Conservation (phyloP, 2,888 invertebrate genomes). For the Sphaerophoria taeniata region DNA sequence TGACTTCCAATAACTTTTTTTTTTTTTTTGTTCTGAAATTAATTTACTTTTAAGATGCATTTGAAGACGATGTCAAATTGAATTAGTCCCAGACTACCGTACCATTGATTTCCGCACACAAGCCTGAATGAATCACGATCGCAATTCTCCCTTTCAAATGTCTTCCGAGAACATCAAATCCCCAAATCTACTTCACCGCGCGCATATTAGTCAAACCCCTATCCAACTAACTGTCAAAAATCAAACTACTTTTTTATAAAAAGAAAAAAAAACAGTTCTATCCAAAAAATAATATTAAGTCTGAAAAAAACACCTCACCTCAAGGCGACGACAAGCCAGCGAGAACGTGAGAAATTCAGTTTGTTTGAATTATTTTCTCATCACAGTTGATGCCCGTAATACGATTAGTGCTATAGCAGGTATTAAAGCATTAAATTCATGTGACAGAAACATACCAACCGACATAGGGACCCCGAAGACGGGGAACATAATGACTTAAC, state of each 20-base stretch:
- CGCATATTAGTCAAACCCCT: constrained; percentile 42
- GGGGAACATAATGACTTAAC: constrained; percentile 74
- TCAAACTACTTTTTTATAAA: constrained; percentile 25
- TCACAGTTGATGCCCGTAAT: constrained; percentile 82
- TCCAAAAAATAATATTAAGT: constrained; percentile 31
- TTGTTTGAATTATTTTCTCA: constrained; percentile 82
- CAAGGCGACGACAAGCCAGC: constrained; percentile 52
- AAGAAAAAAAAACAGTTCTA: constrained; percentile 24
- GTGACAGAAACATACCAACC: constrained; percentile 77
- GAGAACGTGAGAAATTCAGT: constrained; percentile 74
- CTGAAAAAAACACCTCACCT: constrained; percentile 66
- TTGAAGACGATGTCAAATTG: constrained; percentile 58
- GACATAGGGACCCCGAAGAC: constrained; percentile 69
- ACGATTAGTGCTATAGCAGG: constrained; percentile 77
- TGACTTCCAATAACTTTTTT: constrained; percentile 43
- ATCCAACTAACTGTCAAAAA: constrained; percentile 15
- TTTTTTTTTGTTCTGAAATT: constrained; percentile 30
- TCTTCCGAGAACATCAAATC: constrained; percentile 49
- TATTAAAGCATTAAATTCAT: constrained; percentile 83
- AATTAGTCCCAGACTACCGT: constrained; percentile 59
- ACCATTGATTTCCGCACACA: constrained; percentile 43
- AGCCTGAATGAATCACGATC: neutral
- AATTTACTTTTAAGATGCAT: constrained; percentile 30
- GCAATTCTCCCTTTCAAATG: neutral
- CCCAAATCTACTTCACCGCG: constrained; percentile 40